Base-by-base conservation (phyloP, 2,888 invertebrate species). In the Brachyopa scutellaris region DNA sequence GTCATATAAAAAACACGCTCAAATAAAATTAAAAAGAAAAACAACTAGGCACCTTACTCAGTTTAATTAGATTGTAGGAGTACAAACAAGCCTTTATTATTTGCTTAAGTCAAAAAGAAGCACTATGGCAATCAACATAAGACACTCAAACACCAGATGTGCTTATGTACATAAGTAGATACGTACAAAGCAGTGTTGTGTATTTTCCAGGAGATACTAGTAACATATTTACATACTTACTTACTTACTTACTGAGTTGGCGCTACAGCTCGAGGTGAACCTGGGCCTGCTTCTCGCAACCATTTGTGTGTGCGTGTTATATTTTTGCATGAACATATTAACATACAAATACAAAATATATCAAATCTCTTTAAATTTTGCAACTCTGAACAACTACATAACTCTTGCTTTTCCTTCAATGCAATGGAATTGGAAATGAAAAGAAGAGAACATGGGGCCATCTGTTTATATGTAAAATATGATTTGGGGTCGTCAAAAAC, bases 311-410 rank as follows among this genome's bases (percentile, higher is more conserved):
- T n/a, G n/a, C n/a, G n/a, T n/a, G n/a, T n/a, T n/a, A n/a, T n/a
- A n/a, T n/a, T n/a, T n/a, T n/a, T n/a, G n/a, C n/a, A n/a, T n/a
- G n/a, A n/a, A n/a, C n/a, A n/a, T n/a, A n/a, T n/a, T n/a, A n/a
- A n/a, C n/a, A n/a, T n/a, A n/a, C n/a, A n/a, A n/a, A n/a, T n/a
- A n/a, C n/a, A n/a, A n/a, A n/a, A n/a, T n/a, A 3, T 15, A 47
- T 70, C 59, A 49, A 42, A 53, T 72, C 62, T 53, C 23, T 40
- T 15, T 70, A 62, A 72, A 62, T 53, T 73, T 29, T 61, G 73
- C 53, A 62, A 55, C 62, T 61, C 51, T 72, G 51, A 62, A 42
- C 51, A 31, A 40, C 42, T 55, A n/a, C 19, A 6, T 53, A 33
- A 51, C 31, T 38, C 17, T 23, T 55, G 45, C 19, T 73, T 55